phyloP scores from a whole-genome alignment of 2,888 invertebrate genomes.

The Amaurobius ferox region DNA sequence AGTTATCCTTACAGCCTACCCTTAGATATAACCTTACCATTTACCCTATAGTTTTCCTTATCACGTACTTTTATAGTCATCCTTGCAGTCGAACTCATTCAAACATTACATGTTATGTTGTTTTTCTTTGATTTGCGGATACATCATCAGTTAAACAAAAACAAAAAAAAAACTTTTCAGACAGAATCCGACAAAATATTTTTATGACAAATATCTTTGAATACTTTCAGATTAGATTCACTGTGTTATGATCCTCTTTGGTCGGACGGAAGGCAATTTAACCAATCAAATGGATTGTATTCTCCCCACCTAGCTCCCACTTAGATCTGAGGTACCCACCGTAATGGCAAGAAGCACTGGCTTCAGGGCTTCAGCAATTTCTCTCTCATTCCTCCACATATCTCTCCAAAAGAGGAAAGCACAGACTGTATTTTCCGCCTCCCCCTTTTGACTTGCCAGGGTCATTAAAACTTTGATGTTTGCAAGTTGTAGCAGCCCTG shows the following conservation, averaged over 20 bases:
- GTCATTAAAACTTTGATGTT: conserved; percentile 1
- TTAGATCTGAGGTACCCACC: conserved; percentile 2
- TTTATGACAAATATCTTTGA: conserved; percentile 3
- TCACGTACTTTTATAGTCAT: no score
- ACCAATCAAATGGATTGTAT: conserved; percentile 14
- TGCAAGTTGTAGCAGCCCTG: background rate
- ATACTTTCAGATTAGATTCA: conserved; percentile 5
- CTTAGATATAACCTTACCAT: no score
- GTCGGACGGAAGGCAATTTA: conserved; percentile 7
- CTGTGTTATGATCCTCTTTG: conserved; percentile 3
- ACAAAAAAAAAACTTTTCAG: no score
- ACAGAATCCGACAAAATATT: background rate
- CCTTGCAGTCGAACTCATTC: no score
- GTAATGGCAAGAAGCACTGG: background rate
- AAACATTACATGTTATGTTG: no score
- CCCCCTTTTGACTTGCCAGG: background rate
- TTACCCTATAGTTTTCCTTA: no score
- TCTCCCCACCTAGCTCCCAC: background rate
- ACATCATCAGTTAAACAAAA: no score
- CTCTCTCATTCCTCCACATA: conserved; percentile 5
- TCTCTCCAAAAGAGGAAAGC: background rate
- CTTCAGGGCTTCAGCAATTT: conserved; percentile 16
- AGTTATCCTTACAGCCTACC: no score
- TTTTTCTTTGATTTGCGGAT: no score
- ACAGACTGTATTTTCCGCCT: background rate